phyloP scores from a whole-genome alignment of 2,797 vertebrate species.

The Tapirus indicus region DNA sequence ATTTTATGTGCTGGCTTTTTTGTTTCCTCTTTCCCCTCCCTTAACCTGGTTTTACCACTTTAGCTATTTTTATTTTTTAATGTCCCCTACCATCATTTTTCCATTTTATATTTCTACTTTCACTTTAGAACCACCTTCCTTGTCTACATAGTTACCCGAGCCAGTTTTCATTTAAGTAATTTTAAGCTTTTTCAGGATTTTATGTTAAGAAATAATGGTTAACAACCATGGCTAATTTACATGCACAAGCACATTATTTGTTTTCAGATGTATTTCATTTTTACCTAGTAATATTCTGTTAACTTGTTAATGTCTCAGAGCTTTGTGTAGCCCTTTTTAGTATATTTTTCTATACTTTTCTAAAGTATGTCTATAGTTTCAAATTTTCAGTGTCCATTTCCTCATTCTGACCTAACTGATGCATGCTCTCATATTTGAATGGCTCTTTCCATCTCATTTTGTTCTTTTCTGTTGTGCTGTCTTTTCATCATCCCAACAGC shows the following conservation, averaged over 20 bases:
- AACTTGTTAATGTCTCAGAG: background rate
- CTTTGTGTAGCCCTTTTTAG: background rate
- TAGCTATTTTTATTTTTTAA: background rate
- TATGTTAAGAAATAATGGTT: background rate
- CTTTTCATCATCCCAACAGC: background rate
- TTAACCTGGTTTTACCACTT: background rate
- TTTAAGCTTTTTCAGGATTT: background rate
- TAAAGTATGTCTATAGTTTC: background rate
- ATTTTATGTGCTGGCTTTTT: background rate
- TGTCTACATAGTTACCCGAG: background rate
- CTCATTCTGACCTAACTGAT: background rate
- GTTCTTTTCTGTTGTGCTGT: background rate
- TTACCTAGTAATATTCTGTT: background rate
- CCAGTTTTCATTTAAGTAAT: background rate
- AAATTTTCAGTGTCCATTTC: background rate
- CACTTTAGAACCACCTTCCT: background rate
- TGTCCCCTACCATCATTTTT: background rate
- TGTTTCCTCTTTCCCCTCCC: background rate
- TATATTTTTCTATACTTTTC: background rate
- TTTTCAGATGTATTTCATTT: slow-evolving; percentile 7
- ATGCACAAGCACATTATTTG: background rate
- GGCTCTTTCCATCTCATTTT: background rate
- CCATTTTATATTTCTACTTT: background rate
- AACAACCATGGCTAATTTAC: background rate
- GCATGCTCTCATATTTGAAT: background rate